phyloP scores from a whole-genome alignment of 2,797 vertebrate species.

The Heteromormyrus szaboi region DNA sequence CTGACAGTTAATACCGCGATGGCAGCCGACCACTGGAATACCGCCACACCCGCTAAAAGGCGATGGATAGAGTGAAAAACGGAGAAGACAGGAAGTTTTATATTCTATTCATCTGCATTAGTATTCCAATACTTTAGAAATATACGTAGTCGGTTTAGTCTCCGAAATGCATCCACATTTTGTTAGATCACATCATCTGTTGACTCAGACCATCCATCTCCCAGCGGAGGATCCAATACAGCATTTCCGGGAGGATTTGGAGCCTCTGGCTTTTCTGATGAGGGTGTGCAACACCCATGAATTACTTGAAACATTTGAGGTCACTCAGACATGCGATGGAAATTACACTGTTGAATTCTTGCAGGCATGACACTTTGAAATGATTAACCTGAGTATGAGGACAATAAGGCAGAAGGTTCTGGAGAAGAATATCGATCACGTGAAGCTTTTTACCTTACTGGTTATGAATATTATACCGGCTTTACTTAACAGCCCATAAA shows the following conservation, averaged over 20 bases:
- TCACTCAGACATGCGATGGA: background rate
- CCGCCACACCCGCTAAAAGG: background rate
- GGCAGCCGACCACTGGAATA: background rate
- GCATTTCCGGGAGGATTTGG: background rate
- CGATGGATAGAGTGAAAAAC: background rate
- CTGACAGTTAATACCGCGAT: background rate
- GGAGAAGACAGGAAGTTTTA: background rate
- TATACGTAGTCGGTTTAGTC: background rate
- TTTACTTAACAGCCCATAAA: background rate
- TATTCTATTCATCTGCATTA: background rate
- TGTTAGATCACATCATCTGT: constrained; percentile 1
- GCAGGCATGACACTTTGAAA: background rate
- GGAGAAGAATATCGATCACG: background rate
- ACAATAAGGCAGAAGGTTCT: background rate
- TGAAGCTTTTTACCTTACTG: background rate
- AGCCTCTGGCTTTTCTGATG: background rate
- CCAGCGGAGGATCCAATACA: background rate
- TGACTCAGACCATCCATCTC: background rate
- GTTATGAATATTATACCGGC: background rate
- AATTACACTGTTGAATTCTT: background rate
- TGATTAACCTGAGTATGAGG: background rate
- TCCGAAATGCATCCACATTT: background rate
- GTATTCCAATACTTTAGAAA: background rate
- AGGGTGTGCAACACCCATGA: background rate
- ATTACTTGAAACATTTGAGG: constrained; percentile 1